A percentile compares a stretch with the other conserved stretches of the same genome.
Evolutionary conservation across 2,113 vertebrate genomes (phyloP).

Genomic region (Lophotis ruficrista): DNA sequence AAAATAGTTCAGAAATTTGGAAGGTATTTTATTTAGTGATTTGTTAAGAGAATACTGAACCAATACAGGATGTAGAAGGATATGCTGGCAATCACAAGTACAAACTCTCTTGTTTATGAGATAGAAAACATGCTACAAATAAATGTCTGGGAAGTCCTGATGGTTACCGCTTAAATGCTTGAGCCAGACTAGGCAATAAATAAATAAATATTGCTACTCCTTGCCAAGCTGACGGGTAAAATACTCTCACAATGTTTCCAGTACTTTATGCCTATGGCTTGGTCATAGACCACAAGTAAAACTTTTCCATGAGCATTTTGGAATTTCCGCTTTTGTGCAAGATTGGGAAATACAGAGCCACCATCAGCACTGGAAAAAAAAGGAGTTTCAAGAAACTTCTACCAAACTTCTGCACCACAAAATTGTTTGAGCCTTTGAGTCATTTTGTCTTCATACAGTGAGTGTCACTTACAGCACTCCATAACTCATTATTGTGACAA

Average conservation of each 20-base stretch:
- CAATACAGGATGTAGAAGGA: background rate
- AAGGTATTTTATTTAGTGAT: background rate
- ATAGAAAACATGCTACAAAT: background rate
- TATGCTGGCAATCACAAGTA: background rate
- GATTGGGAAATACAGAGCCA: background rate
- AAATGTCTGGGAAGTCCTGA: background rate
- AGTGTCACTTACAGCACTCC: background rate
- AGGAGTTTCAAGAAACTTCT: background rate
- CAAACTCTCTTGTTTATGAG: background rate
- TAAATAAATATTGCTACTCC: constrained; percentile 9
- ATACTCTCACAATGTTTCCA: constrained; percentile 19
- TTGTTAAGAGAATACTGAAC: background rate
- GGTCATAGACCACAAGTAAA: constrained; percentile 47
- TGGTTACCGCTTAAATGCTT: background rate
- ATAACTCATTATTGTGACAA: background rate
- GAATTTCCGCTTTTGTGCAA: constrained; percentile 32
- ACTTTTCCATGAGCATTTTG: constrained; percentile 30
- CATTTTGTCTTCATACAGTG: background rate
- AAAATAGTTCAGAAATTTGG: background rate
- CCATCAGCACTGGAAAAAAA: background rate
- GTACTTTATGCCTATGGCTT: constrained; percentile 6
- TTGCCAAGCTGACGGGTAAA: background rate
- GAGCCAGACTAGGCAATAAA: background rate
- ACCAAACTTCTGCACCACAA: background rate
- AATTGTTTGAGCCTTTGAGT: background rate